Evolutionary conservation across 2,797 vertebrate genomes (phyloP), one percentile per base, ranked within the genome.

Genomic region (Chaunax sp.): DNA sequence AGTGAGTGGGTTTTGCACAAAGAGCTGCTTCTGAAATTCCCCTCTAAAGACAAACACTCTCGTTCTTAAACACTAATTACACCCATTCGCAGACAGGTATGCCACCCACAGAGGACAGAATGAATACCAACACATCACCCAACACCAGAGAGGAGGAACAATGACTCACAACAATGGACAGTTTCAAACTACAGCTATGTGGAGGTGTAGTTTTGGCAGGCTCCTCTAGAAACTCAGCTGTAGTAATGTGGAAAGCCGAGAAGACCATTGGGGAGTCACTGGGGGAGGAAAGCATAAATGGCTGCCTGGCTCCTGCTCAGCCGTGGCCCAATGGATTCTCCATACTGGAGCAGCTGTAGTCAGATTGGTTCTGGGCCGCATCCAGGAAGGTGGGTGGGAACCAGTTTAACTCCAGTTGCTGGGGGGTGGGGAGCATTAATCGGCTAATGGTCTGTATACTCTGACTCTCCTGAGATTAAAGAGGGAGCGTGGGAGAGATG

Each of bases 311-410:
- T 88, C 79, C 85, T 73, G 77, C 77, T 78, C 64, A 43, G 78
- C 75, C 68, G 45, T 54, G 30, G 61, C 51, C 67, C 86, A 72
- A 93, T 93, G 84, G 91, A 90, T 92, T 93, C 91, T 87, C 92
- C 92, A 92, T 90, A 83, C 84, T 64, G 81, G 54, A 87, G 82
- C 87, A 80, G 89, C 90, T 91, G 91, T 63, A 81, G 88, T 75
- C 50, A 61, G 74, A 28, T 86, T 82, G 38, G 59, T 83, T 75
- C 77, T 90, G 89, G 87, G 83, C 46, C 57, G 12, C 33, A 44
- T 91, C 90, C 91, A 90, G 84, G 85, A 88, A 86, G 85, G 88
- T 90, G 89, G 91, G 90, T 70, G 88, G 88, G 65, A 89, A 87
- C 75, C 68, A 86, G 60, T 82, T 75, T 64, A 77, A 38, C 45